These are phyloP conservation scores for Limulus polyphemus DNA, from an alignment of 2,888 invertebrate species.

Conservation along the genomic window DNA sequence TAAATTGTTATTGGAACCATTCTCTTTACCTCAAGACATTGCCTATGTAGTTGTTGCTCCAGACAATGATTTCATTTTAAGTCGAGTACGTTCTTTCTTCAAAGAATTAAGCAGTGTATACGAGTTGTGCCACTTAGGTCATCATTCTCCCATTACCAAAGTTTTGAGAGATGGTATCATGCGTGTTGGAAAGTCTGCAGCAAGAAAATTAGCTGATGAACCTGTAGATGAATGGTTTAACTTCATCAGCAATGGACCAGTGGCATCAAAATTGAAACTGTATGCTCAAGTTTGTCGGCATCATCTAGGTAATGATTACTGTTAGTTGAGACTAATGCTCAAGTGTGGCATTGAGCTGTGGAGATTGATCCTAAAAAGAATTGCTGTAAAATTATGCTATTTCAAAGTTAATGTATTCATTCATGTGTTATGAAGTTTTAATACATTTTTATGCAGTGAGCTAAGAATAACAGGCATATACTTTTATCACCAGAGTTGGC, in stretches of 20 bases:
- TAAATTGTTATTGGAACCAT: constrained; percentile 88
- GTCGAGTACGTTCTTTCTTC: constrained; percentile 72
- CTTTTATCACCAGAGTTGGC: too few species aligned
- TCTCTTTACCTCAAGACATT: constrained; percentile 81
- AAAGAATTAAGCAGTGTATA: constrained; percentile 84
- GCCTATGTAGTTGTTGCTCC: constrained; percentile 90
- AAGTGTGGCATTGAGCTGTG: too few species aligned
- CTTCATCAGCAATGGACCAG: constrained; percentile 49
- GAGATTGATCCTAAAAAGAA: too few species aligned
- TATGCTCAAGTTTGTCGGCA: constrained; percentile 71
- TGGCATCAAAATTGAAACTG: constrained; percentile 68
- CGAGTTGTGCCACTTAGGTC: constrained; percentile 84
- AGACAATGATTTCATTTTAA: constrained; percentile 69
- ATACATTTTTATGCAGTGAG: too few species aligned
- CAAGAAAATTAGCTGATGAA: constrained; percentile 48
- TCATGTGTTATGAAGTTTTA: too few species aligned
- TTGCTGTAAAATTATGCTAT: too few species aligned
- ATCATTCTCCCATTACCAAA: constrained; percentile 79
- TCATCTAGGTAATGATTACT: constrained; percentile 50
- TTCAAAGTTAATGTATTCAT: too few species aligned
- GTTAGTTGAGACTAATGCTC: too few species aligned
- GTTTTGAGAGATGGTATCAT: constrained; percentile 68
- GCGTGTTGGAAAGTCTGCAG: constrained; percentile 57
- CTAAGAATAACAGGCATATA: too few species aligned
- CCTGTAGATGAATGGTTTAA: constrained; percentile 82